phyloP scores from a whole-genome alignment of 2,888 invertebrate genomes.

The Eledone cirrhosa region DNA sequence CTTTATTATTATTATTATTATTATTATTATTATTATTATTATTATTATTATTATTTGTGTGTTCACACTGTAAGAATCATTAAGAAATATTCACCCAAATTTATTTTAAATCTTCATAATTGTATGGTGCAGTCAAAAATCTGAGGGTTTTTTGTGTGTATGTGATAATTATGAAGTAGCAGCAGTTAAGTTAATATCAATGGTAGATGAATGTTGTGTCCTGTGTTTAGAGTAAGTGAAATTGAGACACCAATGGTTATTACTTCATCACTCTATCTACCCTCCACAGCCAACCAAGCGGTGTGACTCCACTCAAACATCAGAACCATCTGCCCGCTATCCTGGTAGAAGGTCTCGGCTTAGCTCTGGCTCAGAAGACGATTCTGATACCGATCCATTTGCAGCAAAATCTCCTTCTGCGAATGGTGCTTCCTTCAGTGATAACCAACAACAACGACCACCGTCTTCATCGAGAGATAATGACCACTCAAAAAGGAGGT shows the following conservation, averaged over 20 bases:
- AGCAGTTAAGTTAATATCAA: too few relatives aligned
- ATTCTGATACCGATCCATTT: conserved; percentile 32
- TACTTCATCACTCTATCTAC: conserved; percentile 32
- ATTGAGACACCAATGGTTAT: conserved; percentile 33
- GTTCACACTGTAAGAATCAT: too few relatives aligned
- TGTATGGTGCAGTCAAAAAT: too few relatives aligned
- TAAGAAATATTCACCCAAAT: too few relatives aligned
- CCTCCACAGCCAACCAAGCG: conserved; percentile 44
- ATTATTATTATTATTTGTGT: too few relatives aligned
- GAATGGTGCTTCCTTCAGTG: conserved; percentile 36
- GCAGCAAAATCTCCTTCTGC: conserved; percentile 12
- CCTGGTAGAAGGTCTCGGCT: conserved; percentile 42
- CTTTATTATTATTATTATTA: too few relatives aligned
- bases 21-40: too few relatives aligned
- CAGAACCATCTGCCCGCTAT: conserved; percentile 42
- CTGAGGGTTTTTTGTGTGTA: too few relatives aligned
- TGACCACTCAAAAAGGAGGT: conserved; percentile 13
- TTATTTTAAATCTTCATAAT: too few relatives aligned
- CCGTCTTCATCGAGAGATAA: conserved; percentile 30
- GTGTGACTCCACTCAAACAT: conserved; percentile 58
- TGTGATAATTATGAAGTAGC: too few relatives aligned
- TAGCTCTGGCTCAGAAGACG: conserved; percentile 44
- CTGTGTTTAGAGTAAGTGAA: neutral
- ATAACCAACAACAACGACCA: conserved; percentile 28
- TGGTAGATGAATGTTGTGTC: too few relatives aligned